Evolutionary conservation across 2,113 vertebrate species (phyloP).

Genomic region (Scortum barcoo): DNA sequence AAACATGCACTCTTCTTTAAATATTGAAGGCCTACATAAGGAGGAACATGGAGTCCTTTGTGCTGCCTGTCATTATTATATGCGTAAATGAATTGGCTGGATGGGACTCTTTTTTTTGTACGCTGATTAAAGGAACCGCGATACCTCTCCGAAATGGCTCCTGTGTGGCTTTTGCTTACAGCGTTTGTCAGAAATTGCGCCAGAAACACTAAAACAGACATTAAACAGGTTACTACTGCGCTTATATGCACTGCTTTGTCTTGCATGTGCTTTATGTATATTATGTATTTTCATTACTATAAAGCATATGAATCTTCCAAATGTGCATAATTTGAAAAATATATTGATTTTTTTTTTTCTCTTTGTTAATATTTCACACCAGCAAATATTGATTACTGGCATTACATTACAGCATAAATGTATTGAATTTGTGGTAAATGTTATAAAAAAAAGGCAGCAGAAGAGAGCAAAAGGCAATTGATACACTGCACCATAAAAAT

Average conservation of each 20-base stretch:
- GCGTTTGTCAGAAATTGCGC: constrained; percentile 9
- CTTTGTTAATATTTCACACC: background rate
- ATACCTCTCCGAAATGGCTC: constrained; percentile 39
- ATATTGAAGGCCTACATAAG: constrained; percentile 80
- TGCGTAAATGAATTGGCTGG: constrained; percentile 77
- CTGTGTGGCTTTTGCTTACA: background rate
- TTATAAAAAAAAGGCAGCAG: constrained; percentile 16
- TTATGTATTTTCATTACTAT: background rate
- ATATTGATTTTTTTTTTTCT: background rate
- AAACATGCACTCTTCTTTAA: constrained; percentile 75
- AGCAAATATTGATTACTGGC: background rate
- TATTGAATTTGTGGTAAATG: constrained; percentile 15
- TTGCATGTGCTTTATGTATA: background rate
- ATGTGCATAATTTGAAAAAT: background rate
- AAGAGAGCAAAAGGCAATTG: constrained; percentile 5
- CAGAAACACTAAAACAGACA: constrained; percentile 14
- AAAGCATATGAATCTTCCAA: background rate
- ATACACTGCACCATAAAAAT: constrained; percentile 27
- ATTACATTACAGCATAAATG: constrained; percentile 1
- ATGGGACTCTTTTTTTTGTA: constrained; percentile 47
- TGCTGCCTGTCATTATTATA: constrained; percentile 71
- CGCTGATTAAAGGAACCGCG: constrained; percentile 64
- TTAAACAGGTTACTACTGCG: background rate
- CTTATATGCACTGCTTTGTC: background rate
- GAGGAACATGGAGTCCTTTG: constrained; percentile 69